Conservation (phyloP, 2,888 invertebrate species). For the Parnassius orleans region DNA sequence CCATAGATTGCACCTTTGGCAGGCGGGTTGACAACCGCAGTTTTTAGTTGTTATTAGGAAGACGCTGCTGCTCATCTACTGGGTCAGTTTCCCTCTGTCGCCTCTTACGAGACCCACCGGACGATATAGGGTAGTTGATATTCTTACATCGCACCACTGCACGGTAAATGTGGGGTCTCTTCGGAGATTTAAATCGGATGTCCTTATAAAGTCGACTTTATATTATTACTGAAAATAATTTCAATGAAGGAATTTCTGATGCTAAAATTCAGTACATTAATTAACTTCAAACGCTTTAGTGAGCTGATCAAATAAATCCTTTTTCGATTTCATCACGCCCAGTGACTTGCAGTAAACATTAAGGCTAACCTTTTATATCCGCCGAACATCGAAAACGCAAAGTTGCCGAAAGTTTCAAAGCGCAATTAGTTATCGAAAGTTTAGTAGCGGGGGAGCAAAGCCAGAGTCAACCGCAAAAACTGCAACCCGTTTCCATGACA, state of each 20-base stretch:
- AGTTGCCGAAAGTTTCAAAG: conserved; percentile 50
- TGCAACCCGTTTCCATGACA: conserved; percentile 53
- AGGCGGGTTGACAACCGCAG: too few species aligned
- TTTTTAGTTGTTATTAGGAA: too few species aligned
- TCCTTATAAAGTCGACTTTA: too few species aligned
- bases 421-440: conserved; percentile 67
- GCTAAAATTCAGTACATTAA: conserved; percentile 3
- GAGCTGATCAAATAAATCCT: conserved; percentile 1
- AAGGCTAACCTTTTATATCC: conserved; percentile 33
- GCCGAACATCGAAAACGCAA: conserved; percentile 42
- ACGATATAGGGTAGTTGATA: too few species aligned
- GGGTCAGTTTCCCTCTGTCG: too few species aligned
- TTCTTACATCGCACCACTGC: too few species aligned
- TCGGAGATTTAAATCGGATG: too few species aligned
- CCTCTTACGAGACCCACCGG: too few species aligned
- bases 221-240: too few species aligned
- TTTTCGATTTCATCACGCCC: conserved; percentile 10
- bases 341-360: conserved; percentile 16
- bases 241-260: not conserved
- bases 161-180: too few species aligned
- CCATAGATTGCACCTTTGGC: too few species aligned
- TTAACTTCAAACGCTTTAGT: conserved; percentile 2
- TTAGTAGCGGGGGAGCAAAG: conserved; percentile 50
- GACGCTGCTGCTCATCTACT: too few species aligned
- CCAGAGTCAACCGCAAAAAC: conserved; percentile 53